phyloP scores from a whole-genome alignment of 2,797 vertebrate species.

The Zenarchopterus dispar region DNA sequence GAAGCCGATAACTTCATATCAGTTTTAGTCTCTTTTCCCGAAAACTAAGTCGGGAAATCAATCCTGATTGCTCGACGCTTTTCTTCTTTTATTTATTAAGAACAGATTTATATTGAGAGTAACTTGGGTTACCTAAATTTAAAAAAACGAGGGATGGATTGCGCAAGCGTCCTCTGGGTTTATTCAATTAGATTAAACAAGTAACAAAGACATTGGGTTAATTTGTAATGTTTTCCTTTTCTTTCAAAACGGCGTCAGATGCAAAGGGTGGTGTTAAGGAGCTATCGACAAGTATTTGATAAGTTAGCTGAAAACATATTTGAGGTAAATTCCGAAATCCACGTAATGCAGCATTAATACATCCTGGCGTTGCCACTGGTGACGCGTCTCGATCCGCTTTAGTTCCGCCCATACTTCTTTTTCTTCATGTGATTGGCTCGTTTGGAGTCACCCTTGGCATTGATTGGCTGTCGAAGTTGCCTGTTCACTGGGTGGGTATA shows the following conservation, averaged over 20 bases:
- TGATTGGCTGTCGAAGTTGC: slow-evolving; percentile 53
- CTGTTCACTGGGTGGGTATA: slow-evolving; percentile 66
- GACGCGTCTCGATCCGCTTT: slow-evolving; percentile 73
- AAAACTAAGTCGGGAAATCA: neutral
- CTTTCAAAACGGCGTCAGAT: no score
- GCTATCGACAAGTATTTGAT: no score
- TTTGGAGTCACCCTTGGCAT: neutral
- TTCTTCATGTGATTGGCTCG: slow-evolving; percentile 63
- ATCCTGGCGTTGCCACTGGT: slow-evolving; percentile 76
- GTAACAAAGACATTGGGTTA: no score
- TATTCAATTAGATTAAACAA: no score
- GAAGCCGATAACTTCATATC: neutral
- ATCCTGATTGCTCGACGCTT: no score
- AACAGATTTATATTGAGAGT: no score
- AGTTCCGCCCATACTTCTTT: slow-evolving; percentile 38
- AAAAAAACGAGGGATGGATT: no score
- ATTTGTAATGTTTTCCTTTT: no score
- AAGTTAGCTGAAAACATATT: neutral
- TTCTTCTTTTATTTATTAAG: no score
- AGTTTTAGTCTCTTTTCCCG: neutral
- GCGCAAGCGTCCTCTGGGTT: no score
- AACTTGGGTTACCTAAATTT: no score
- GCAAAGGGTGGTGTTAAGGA: no score
- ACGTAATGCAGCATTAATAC: slow-evolving; percentile 7
- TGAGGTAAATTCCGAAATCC: neutral